Percentiles rank a stretch among this genome's conserved stretches.
Evolutionary conservation across 2,888 invertebrate genomes (phyloP).

Genomic region (Dinocampus coccinellae): DNA sequence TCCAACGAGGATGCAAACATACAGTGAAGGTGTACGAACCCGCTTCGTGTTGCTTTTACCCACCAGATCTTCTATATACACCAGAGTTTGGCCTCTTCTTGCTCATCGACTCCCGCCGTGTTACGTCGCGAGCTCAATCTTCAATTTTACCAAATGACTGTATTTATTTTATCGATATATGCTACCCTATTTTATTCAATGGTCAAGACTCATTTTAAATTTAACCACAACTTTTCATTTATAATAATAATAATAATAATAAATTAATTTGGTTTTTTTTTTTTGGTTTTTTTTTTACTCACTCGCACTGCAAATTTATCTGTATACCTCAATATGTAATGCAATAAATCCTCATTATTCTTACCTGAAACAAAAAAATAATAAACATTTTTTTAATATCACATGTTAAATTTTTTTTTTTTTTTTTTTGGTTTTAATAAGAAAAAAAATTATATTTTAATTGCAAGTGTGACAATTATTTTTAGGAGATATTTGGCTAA

Average conservation of each 20-base stretch:
- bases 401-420: no score
- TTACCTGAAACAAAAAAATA: slow-evolving; percentile 65
- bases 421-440: no score
- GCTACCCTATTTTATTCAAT: slow-evolving; percentile 1
- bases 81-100: slow-evolving; percentile 41
- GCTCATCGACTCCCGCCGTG: slow-evolving; percentile 39
- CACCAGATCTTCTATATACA: slow-evolving; percentile 44
- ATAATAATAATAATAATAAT: no score
- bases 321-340: slow-evolving; percentile 8
- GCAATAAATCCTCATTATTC: slow-evolving; percentile 42
- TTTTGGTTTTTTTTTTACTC: slow-evolving; percentile 49
- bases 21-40: slow-evolving; percentile 38
- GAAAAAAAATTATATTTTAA: not conserved
- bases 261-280: not conserved
- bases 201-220: not conserved
- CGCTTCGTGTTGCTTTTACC: slow-evolving; percentile 48
- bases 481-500: not conserved
- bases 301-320: slow-evolving; percentile 45
- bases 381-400: slow-evolving; percentile 9
- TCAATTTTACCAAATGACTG: slow-evolving; percentile 10
- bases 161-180: slow-evolving; percentile 10
- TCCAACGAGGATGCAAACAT: slow-evolving; percentile 49
- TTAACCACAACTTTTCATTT: not conserved
- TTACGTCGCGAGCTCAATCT: slow-evolving; percentile 6
- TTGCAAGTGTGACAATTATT: not conserved